A percentile compares a stretch with the other conserved stretches of the same genome.
Evolutionary conservation across 1,140 invertebrate species (phyloP).

Genomic region (Zaprionus capensis): DNA sequence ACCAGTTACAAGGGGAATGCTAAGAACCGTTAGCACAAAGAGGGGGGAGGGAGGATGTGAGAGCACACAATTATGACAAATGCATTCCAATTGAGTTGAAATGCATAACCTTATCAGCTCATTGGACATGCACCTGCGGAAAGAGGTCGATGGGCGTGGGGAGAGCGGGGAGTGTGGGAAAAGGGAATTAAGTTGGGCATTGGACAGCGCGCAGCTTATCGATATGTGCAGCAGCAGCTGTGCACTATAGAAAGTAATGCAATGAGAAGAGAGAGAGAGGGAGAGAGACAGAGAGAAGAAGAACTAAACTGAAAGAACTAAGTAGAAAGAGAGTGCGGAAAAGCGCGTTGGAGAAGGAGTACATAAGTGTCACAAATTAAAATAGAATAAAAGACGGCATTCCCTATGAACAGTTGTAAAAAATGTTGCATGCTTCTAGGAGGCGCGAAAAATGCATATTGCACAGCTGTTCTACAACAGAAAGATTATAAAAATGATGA

Average conservation of each 20-base stretch:
- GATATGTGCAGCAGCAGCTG: constrained; percentile 20
- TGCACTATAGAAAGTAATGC: constrained; percentile 22
- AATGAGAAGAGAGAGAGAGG: not conserved
- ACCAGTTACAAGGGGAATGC: not conserved
- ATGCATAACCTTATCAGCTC: constrained; percentile 60
- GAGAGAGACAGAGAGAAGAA: not conserved
- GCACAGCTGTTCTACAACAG: not conserved
- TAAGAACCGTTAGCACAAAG: not conserved
- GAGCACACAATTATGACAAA: constrained; percentile 72
- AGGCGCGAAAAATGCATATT: not conserved
- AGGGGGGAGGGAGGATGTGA: not conserved
- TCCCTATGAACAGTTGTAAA: not conserved
- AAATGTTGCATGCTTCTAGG: not conserved
- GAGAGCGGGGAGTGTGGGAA: not conserved
- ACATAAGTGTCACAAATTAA: not conserved
- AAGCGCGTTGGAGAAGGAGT: not conserved
- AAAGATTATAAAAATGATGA: not conserved
- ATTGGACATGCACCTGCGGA: constrained; percentile 26
- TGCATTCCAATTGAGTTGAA: constrained; percentile 70
- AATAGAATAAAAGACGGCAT: not conserved
- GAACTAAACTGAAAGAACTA: no score
- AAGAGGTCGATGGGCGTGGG: not conserved
- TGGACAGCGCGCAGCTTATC: constrained; percentile 25
- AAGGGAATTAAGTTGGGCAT: not conserved
- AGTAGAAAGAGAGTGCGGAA: not conserved